phyloP scores from a whole-genome alignment of 2,113 vertebrate species.

The Plestiodon gilberti region DNA sequence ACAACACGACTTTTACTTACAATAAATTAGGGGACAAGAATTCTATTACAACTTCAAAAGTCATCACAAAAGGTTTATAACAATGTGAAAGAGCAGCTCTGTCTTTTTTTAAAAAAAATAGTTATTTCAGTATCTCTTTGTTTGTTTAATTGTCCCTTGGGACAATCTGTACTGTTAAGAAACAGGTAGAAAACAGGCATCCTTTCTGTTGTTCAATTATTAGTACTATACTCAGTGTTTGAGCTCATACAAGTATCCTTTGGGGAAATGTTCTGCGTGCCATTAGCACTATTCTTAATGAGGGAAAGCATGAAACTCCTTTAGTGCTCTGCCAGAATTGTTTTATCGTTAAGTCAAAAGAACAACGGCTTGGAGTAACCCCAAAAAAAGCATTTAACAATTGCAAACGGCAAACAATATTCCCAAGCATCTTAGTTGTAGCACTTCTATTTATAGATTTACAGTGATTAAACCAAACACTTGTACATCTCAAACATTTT shows the following conservation, averaged over 20 bases:
- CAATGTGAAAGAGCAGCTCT: constrained; percentile 57
- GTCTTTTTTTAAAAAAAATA: constrained; percentile 63
- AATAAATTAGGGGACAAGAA: constrained; percentile 51
- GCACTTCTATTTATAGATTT: constrained; percentile 70
- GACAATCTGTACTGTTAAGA: constrained; percentile 75
- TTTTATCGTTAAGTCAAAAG: constrained; percentile 79
- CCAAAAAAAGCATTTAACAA: constrained; percentile 78
- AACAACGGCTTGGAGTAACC: constrained; percentile 77
- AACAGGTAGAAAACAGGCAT: constrained; percentile 74
- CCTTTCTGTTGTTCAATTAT: constrained; percentile 70
- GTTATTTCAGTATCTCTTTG: constrained; percentile 74
- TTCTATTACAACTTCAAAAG: constrained; percentile 71
- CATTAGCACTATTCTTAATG: constrained; percentile 76
- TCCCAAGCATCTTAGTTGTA: constrained; percentile 67
- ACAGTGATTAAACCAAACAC: constrained; percentile 65
- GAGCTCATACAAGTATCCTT: constrained; percentile 71
- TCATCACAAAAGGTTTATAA: constrained; percentile 60
- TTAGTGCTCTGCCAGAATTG: constrained; percentile 79
- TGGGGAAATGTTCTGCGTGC: constrained; percentile 77
- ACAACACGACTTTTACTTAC: constrained; percentile 10
- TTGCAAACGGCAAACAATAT: constrained; percentile 73
- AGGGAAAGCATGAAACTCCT: constrained; percentile 76
- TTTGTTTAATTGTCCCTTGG: constrained; percentile 71
- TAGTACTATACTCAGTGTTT: constrained; percentile 69
- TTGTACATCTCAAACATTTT: constrained; percentile 48